Percentiles rank a stretch among this genome's conserved stretches.
These are phyloP conservation scores for Phaethon lepturus DNA, from an alignment of 2,113 vertebrate species.

Conservation along the genomic window DNA sequence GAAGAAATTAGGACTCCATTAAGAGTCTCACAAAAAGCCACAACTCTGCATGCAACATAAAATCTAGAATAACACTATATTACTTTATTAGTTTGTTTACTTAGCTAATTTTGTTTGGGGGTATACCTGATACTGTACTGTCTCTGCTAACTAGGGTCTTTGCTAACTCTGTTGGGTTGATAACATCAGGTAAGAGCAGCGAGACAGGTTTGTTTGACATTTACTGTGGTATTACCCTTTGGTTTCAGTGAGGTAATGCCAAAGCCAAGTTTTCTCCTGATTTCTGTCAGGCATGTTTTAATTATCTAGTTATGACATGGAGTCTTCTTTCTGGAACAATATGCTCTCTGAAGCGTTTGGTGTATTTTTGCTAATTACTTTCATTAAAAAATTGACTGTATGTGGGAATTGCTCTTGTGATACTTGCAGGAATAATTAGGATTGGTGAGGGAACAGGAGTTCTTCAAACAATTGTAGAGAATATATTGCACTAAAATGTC, in stretches of 20 bases:
- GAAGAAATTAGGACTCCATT: not conserved
- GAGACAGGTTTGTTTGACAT: not conserved
- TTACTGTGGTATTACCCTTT: not conserved
- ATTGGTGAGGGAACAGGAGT: not conserved
- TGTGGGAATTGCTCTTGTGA: not conserved
- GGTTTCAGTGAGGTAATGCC: not conserved
- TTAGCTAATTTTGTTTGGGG: not conserved
- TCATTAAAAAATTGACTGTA: not conserved
- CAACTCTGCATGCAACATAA: not conserved
- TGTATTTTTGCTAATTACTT: not conserved
- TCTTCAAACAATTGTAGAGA: not conserved
- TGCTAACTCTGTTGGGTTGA: not conserved
- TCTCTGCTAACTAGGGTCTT: not conserved
- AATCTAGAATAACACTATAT: not conserved
- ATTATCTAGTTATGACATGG: not conserved
- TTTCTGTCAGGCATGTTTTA: not conserved
- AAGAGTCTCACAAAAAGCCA: not conserved
- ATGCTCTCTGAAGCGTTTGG: not conserved
- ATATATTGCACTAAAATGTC: not conserved
- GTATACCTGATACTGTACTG: accelerated
- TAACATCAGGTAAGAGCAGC: no score
- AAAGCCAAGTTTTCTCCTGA: not conserved
- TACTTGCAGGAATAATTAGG: not conserved
- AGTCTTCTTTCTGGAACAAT: not conserved
- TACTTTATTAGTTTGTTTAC: not conserved